A percentile compares a stretch with the other conserved stretches of the same genome.
phyloP scores from a whole-genome alignment of 2,888 invertebrate genomes.

The Torymus texanus region DNA sequence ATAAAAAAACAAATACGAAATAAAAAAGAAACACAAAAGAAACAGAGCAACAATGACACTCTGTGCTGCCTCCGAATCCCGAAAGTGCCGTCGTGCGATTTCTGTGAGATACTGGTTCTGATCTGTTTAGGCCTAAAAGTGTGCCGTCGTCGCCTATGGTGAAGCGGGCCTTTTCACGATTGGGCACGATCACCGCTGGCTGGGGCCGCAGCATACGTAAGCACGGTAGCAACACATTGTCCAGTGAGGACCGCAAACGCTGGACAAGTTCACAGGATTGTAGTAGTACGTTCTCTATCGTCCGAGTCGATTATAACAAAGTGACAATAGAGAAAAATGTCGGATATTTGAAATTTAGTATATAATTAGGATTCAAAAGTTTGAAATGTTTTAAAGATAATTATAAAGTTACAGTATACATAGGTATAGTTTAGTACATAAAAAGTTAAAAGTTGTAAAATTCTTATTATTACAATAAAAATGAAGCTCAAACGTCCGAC shows the following conservation, averaged over 20 bases:
- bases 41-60: conserved; percentile 2
- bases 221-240: conserved; percentile 86
- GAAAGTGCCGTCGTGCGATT: conserved; percentile 72
- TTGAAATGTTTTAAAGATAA: too few relatives aligned
- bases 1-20: not conserved
- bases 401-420: too few relatives aligned
- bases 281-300: conserved; percentile 81
- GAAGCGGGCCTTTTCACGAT: conserved; percentile 91
- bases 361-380: too few relatives aligned
- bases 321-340: too few relatives aligned
- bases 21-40: not conserved
- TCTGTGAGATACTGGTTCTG: conserved; percentile 75
- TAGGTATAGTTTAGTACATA: too few relatives aligned
- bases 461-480: too few relatives aligned
- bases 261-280: conserved; percentile 95
- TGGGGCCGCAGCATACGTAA: conserved; percentile 93
- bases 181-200: conserved; percentile 92
- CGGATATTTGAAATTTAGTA: too few relatives aligned
- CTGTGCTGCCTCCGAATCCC: conserved; percentile 61
- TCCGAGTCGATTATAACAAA: too few relatives aligned
- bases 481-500: not conserved
- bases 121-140: conserved; percentile 86
- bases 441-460: too few relatives aligned
- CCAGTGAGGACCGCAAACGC: conserved; percentile 92
- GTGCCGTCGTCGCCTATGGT: conserved; percentile 96